A percentile compares a stretch with the other conserved stretches of the same genome.
Conservation (phyloP, 2,113 vertebrate species). For the Tretioscincus oriximinensis region DNA sequence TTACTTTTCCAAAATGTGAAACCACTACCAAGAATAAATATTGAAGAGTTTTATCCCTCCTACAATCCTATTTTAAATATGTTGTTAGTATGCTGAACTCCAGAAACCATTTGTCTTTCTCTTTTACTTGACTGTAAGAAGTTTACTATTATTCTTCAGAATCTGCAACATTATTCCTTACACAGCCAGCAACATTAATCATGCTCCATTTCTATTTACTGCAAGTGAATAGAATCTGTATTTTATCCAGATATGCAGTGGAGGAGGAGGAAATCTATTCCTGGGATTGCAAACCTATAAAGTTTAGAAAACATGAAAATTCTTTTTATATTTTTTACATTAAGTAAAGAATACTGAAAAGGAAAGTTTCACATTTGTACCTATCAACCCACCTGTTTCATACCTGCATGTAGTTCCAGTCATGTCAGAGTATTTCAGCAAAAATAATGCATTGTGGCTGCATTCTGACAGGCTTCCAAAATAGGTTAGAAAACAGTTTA, state of each 20-base stretch:
- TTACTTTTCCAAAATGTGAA: not conserved
- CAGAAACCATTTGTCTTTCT: not conserved
- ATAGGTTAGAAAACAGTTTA: too few species aligned
- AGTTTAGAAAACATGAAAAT: conserved; percentile 32
- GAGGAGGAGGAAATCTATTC: not conserved
- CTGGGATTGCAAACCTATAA: conserved; percentile 12
- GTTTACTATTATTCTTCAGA: conserved; percentile 19
- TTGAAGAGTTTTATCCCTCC: not conserved
- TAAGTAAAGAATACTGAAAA: conserved; percentile 22
- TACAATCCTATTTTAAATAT: not conserved
- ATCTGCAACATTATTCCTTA: conserved; percentile 6
- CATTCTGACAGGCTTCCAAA: too few species aligned
- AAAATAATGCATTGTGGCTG: not conserved
- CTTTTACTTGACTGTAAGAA: not conserved
- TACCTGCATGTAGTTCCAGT: conserved; percentile 7
- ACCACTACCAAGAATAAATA: not conserved
- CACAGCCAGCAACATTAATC: not conserved
- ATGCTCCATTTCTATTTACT: conserved; percentile 21
- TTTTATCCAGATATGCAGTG: conserved; percentile 15
- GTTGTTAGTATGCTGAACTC: not conserved
- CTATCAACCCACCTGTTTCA: conserved; percentile 23
- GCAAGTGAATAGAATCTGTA: conserved; percentile 36
- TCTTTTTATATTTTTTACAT: not conserved
- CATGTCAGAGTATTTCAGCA: not conserved
- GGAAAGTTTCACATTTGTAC: conserved; percentile 27